Conservation (phyloP, 1,140 invertebrate genomes). For the Drosophila subobscura region DNA sequence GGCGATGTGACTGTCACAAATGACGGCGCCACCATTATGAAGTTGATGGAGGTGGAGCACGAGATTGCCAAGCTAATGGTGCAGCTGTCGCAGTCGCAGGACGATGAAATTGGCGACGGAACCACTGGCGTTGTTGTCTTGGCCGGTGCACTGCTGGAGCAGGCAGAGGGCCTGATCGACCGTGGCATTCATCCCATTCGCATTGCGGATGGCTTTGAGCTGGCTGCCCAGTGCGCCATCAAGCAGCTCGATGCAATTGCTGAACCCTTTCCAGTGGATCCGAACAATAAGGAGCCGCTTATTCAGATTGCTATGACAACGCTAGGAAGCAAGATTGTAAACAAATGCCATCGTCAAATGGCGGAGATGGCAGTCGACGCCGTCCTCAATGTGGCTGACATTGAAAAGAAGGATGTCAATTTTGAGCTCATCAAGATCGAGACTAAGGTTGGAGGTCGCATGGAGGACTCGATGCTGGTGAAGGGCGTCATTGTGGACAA, state of each 20-base stretch:
- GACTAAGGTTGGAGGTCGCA: slow-evolving; percentile 97
- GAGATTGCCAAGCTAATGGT: slow-evolving; percentile 99
- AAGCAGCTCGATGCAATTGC: slow-evolving; percentile 95
- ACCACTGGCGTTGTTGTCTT: slow-evolving; percentile 98
- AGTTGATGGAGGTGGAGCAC: slow-evolving; percentile 99
- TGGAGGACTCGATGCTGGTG: slow-evolving; percentile 98
- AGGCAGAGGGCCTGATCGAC: slow-evolving; percentile 96
- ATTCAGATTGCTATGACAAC: slow-evolving; percentile 99
- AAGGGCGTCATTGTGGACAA: slow-evolving; percentile 99
- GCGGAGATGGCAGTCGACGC: slow-evolving; percentile 99
- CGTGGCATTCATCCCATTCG: slow-evolving; percentile 99
- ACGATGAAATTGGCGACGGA: slow-evolving; percentile 99
- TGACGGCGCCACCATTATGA: slow-evolving; percentile 99
- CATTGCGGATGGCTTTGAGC: slow-evolving; percentile 99
- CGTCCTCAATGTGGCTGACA: slow-evolving; percentile 89
- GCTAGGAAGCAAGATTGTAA: slow-evolving; percentile 98
- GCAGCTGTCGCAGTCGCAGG: slow-evolving; percentile 98
- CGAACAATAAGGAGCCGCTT: slow-evolving; percentile 93
- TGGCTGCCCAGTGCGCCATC: slow-evolving; percentile 96
- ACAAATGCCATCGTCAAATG: slow-evolving; percentile 97
- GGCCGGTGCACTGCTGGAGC: slow-evolving; percentile 95
- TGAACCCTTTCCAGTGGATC: slow-evolving; percentile 94
- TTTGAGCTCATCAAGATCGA: slow-evolving; percentile 99
- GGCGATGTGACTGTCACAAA: slow-evolving; percentile 99
- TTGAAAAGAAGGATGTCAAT: slow-evolving; percentile 97